These are phyloP conservation scores for Chaetoderma sp. DNA, from an alignment of 2,888 invertebrate genomes.

Conservation along the genomic window DNA sequence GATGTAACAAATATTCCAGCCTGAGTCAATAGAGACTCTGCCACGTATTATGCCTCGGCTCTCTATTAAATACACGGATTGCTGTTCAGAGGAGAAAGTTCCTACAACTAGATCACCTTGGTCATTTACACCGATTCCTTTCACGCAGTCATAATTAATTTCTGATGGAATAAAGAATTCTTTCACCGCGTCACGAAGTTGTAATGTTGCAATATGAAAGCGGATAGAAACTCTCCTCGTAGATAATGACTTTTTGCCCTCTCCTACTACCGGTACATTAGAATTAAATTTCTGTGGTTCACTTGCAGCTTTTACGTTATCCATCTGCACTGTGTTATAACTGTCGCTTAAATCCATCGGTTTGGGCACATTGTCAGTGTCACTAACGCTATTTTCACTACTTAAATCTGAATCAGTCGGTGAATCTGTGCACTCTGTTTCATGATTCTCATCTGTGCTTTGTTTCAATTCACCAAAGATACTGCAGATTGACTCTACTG, in stretches of 20 bases:
- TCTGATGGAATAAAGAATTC: conserved; percentile 48
- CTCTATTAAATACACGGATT: conserved; percentile 53
- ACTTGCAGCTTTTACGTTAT: neutral
- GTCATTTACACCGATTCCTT: conserved; percentile 52
- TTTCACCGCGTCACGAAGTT: conserved; percentile 41
- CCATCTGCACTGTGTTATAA: neutral
- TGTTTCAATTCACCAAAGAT: conserved; percentile 51
- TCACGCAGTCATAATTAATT: conserved; percentile 53
- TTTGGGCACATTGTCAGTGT: neutral
- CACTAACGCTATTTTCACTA: too few relatives aligned
- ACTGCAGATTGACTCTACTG: conserved; percentile 54
- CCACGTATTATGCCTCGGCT: conserved; percentile 56
- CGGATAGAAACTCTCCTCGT: neutral
- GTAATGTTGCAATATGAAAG: neutral
- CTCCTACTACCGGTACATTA: too few relatives aligned
- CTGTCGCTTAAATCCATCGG: neutral
- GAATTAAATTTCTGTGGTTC: too few relatives aligned
- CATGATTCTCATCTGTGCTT: neutral
- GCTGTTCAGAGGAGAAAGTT: conserved; percentile 39
- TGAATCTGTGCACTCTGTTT: neutral
- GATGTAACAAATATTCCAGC: conserved; percentile 56
- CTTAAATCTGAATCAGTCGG: too few relatives aligned
- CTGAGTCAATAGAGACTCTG: conserved; percentile 46
- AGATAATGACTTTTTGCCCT: too few relatives aligned
- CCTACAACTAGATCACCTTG: conserved; percentile 56